Base-by-base conservation (phyloP, 2,888 invertebrate genomes). In the Yponomeuta sedellus region DNA sequence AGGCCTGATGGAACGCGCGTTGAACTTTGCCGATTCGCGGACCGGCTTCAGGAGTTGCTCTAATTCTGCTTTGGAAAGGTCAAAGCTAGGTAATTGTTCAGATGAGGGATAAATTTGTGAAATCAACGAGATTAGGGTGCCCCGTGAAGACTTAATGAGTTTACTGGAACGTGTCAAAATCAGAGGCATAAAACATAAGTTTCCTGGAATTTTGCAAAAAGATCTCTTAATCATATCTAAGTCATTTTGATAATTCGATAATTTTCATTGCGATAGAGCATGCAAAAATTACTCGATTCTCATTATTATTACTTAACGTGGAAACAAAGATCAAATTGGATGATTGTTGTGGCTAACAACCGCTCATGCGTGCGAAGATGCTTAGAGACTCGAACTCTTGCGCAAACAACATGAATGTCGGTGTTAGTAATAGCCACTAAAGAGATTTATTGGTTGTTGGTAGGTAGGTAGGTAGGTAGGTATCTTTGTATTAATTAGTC, bases 381-480 rank as follows among this genome's bases (percentile, higher is more conserved):
- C 25, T 39, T n/a, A 19, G 10, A 22, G 58, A 59, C 44, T 0
- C 63, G 20, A 71, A 69, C 69, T 68, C 65, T 72, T 72, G 69
- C 72, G 71, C 69, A 72, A 70, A 68, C 67, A 34, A 25, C 34
- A 57, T 22, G 66, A 69, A 58, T 68, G 71, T 71, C 71, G 67
- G 66, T 67, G 64, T 65, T 61, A 67, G 66, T 71, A 64, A 70
- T 67, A 62, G 16, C 59, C 10, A 70, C 67, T 59, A 44, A 66
- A 66, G 70, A 71, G 72, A 74, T 74, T 71, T 71, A 72, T 73
- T 67, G 67, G 69, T 65, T 70, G 61, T 71, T 66, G 57, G 64
- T 34, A 34, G 34, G 34, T 34, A 34, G 57, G 64, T 34, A 34
- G 34, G 34, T 34, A 34, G 3, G 5, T 34, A 34, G 34, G 6